Conservation (phyloP, 2,113 vertebrate species). For the Cacatua alba region DNA sequence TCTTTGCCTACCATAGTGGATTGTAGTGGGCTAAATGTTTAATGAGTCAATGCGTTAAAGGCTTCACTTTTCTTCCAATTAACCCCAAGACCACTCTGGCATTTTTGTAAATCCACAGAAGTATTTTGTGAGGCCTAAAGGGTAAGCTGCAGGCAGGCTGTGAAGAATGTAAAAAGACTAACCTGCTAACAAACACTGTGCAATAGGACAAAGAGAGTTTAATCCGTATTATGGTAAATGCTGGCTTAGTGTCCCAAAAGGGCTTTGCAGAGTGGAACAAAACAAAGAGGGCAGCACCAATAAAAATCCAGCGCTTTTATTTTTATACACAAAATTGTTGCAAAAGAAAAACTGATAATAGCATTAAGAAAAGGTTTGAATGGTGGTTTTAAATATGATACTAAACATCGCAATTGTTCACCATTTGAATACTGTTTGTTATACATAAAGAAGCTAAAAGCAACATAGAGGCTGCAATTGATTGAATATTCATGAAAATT, state of each 20-base stretch:
- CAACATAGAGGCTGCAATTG: conserved; percentile 50
- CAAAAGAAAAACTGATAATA: conserved; percentile 85
- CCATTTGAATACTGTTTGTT: conserved; percentile 85
- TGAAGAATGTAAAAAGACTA: conserved; percentile 93
- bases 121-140: conserved; percentile 91
- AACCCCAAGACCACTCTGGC: conserved; percentile 90
- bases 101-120: conserved; percentile 95
- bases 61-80: conserved; percentile 95
- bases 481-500: conserved; percentile 72
- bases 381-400: conserved; percentile 86
- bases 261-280: conserved; percentile 86
- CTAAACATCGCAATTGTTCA: conserved; percentile 85
- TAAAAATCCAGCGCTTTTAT: conserved; percentile 85
- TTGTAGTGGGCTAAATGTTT: conserved; percentile 88
- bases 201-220: conserved; percentile 87
- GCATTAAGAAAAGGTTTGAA: conserved; percentile 85
- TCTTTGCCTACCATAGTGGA: conserved; percentile 76
- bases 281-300: conserved; percentile 84
- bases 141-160: conserved; percentile 89
- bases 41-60: conserved; percentile 91
- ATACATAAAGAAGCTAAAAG: conserved; percentile 82
- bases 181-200: conserved; percentile 94
- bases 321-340: conserved; percentile 86
- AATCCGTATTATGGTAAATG: conserved; percentile 98
- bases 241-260: conserved; percentile 92